Conservation (phyloP, 2,888 invertebrate species). For the Entomobrya multifasciata region DNA sequence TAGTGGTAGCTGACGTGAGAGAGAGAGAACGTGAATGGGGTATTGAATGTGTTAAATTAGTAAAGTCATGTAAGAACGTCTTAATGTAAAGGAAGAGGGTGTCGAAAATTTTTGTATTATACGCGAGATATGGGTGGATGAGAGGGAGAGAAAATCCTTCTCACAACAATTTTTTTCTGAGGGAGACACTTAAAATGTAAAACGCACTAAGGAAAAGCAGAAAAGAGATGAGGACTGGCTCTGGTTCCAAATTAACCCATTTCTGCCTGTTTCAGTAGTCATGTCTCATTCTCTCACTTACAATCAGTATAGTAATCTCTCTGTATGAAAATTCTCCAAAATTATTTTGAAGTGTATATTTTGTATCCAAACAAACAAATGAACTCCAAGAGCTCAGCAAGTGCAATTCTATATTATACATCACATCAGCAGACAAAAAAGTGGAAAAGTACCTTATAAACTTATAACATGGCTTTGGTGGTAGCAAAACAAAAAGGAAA, state of each 20-base stretch:
- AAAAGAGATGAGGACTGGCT: slow-evolving; percentile 7
- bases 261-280: slow-evolving; percentile 45
- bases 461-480: neutral
- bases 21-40: slow-evolving; percentile 45
- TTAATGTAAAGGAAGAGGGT: slow-evolving; percentile 1
- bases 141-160: neutral
- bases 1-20: neutral
- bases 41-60: slow-evolving; percentile 32
- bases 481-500: neutral
- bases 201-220: slow-evolving; percentile 11
- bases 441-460: neutral
- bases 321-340: slow-evolving; percentile 10
- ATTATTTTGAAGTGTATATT: slow-evolving; percentile 6
- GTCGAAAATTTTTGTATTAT: slow-evolving; percentile 3
- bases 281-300: slow-evolving; percentile 7
- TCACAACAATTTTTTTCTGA: neutral
- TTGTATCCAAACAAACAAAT: slow-evolving; percentile 1
- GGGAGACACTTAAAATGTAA: slow-evolving; percentile 43
- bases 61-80: neutral
- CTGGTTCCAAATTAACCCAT: slow-evolving; percentile 68
- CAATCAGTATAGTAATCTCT: too few relatives aligned
- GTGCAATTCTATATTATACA: slow-evolving; percentile 1
- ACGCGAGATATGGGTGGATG: too few relatives aligned
- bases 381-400: neutral
- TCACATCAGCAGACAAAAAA: neutral